Evolutionary conservation across 1,140 invertebrate genomes (phyloP).

Genomic region (Ctenoplectra terminalis): DNA sequence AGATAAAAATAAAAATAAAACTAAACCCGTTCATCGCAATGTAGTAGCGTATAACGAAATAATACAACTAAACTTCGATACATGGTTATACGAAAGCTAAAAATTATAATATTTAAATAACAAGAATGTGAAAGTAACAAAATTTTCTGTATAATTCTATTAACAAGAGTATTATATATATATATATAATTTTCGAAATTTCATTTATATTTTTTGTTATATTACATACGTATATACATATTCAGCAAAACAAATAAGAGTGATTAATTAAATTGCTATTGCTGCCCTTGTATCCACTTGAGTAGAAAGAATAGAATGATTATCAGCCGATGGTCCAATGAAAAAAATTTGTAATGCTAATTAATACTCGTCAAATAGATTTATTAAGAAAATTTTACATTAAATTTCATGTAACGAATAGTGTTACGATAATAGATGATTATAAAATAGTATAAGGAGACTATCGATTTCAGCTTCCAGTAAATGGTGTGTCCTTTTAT

Average conservation of each 20-base stretch:
- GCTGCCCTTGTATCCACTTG: slow-evolving; percentile 40
- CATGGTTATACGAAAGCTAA: slow-evolving; percentile 28
- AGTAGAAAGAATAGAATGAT: slow-evolving; percentile 22
- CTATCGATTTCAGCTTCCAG: slow-evolving; percentile 57
- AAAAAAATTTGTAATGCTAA: slow-evolving; percentile 55
- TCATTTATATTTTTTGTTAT: slow-evolving; percentile 51
- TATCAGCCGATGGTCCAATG: slow-evolving; percentile 46
- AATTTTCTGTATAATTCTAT: slow-evolving; percentile 31
- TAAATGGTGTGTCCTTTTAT: slow-evolving; percentile 70
- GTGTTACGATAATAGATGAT: slow-evolving; percentile 52
- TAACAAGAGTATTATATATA: slow-evolving; percentile 27
- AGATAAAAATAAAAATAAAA: slow-evolving; percentile 2
- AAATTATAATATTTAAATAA: slow-evolving; percentile 33
- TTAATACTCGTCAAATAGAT: slow-evolving; percentile 66
- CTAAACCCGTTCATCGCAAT: slow-evolving; percentile 43
- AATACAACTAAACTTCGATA: slow-evolving; percentile 8
- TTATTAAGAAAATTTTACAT: slow-evolving; percentile 55
- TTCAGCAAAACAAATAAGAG: slow-evolving; percentile 32
- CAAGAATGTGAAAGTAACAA: slow-evolving; percentile 6
- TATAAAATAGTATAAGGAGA: slow-evolving; percentile 38
- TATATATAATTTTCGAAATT: slow-evolving; percentile 23
- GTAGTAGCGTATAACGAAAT: neutral
- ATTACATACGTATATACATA: slow-evolving; percentile 13
- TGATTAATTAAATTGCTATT: slow-evolving; percentile 20
- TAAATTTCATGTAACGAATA: slow-evolving; percentile 62